A percentile compares a stretch with the other conserved stretches of the same genome.
Conservation (phyloP, 2,888 invertebrate genomes). For the Catocala nupta region DNA sequence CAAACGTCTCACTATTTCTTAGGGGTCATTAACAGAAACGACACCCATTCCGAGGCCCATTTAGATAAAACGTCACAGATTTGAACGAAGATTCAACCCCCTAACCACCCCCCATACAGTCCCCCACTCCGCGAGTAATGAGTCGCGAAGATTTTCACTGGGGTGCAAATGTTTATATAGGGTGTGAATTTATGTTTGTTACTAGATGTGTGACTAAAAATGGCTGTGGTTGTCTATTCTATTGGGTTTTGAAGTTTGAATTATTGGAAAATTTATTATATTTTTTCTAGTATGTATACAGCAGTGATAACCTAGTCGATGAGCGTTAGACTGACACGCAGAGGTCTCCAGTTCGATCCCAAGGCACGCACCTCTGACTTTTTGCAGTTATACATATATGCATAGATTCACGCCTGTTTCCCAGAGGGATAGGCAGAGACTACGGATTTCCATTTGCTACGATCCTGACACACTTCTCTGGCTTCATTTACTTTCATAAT, state of each 20-base stretch:
- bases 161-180: conserved; percentile 86
- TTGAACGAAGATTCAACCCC: conserved; percentile 79
- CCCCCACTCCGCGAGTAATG: conserved; percentile 75
- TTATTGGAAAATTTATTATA: no score
- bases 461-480: no score
- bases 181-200: conserved; percentile 79
- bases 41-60: conserved; percentile 85
- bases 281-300: no score
- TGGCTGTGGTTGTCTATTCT: conserved; percentile 14
- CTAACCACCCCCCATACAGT: conserved; percentile 42
- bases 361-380: no score
- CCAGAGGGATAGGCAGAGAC: no score
- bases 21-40: conserved; percentile 84
- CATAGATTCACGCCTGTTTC: no score
- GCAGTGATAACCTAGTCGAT: no score
- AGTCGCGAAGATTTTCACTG: conserved; percentile 85
- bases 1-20: conserved; percentile 81
- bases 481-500: no score
- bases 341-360: no score
- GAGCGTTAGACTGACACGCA: no score
- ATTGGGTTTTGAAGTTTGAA: background rate
- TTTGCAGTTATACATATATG: no score
- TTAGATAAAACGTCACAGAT: conserved; percentile 87
- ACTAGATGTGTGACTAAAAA: conserved; percentile 47
- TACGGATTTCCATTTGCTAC: no score